These are phyloP conservation scores for Eudyptes chrysolophus DNA, from an alignment of 2,113 vertebrate species.

Conservation along the genomic window DNA sequence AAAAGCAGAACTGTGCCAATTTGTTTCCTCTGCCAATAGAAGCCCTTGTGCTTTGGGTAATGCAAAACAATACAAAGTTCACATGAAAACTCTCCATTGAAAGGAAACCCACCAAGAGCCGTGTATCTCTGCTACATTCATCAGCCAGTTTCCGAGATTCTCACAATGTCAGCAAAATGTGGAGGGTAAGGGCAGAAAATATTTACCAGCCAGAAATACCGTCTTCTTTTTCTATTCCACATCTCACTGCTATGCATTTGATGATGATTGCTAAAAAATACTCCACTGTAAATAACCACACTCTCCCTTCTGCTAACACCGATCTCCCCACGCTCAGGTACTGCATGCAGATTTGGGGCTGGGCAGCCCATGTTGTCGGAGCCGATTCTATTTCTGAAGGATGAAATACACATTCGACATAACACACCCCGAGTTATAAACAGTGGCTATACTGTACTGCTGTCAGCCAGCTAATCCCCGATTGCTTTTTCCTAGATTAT, in stretches of 20 bases:
- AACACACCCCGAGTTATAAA: neutral
- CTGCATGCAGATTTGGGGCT: neutral
- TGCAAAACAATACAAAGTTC: constrained; percentile 71
- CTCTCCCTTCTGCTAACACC: neutral
- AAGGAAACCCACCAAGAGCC: constrained; percentile 53
- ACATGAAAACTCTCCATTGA: constrained; percentile 72
- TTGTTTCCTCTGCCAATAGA: constrained; percentile 70
- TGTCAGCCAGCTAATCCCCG: constrained; percentile 14
- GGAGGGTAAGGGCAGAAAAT: constrained; percentile 3
- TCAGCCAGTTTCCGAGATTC: constrained; percentile 41
- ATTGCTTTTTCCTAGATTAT: constrained; percentile 58
- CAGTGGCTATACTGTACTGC: constrained; percentile 1
- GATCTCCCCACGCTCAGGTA: neutral
- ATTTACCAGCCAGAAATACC: neutral
- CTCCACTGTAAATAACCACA: neutral
- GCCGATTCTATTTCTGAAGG: neutral
- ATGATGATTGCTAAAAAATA: neutral
- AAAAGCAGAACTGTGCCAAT: constrained; percentile 67
- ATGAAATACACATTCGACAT: neutral
- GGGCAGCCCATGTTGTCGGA: neutral
- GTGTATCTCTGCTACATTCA: neutral
- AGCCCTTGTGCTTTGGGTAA: constrained; percentile 68
- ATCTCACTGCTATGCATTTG: neutral
- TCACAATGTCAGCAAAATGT: constrained; percentile 61
- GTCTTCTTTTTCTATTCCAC: neutral